These are phyloP conservation scores for Eupithecia exiguata DNA, from an alignment of 2,888 invertebrate species.

Conservation along the genomic window DNA sequence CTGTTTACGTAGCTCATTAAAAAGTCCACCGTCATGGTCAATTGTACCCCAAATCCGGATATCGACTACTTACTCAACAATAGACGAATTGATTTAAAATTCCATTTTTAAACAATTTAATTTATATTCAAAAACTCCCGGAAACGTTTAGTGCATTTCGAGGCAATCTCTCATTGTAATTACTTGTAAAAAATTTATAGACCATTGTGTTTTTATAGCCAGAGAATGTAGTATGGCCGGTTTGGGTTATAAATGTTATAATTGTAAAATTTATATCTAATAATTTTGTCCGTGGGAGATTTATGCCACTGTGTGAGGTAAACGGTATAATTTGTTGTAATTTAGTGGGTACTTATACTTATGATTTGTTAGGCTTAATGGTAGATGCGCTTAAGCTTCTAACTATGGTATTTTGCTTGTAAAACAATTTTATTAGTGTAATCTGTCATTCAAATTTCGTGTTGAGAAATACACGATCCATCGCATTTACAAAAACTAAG, in stretches of 20 bases:
- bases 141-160: slow-evolving; percentile 67
- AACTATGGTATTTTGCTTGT: slow-evolving; percentile 24
- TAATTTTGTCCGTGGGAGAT: slow-evolving; percentile 63
- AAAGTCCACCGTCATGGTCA: slow-evolving; percentile 8
- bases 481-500: not conserved
- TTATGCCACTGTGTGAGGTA: slow-evolving; percentile 52
- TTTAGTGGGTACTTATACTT: slow-evolving; percentile 33
- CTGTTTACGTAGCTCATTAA: not conserved
- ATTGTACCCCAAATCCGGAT: slow-evolving; percentile 31
- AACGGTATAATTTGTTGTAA: slow-evolving; percentile 53
- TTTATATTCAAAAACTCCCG: slow-evolving; percentile 66
- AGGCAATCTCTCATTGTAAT: slow-evolving; percentile 76
- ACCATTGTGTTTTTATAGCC: slow-evolving; percentile 72
- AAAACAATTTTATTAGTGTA: slow-evolving; percentile 36
- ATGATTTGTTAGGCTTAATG: slow-evolving; percentile 29
- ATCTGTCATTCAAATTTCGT: slow-evolving; percentile 17
- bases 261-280: slow-evolving; percentile 70
- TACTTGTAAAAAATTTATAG: slow-evolving; percentile 78
- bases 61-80: slow-evolving; percentile 46
- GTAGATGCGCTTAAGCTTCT: slow-evolving; percentile 13
- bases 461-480: not conserved
- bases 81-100: slow-evolving; percentile 60
- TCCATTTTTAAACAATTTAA: slow-evolving; percentile 58
- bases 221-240: slow-evolving; percentile 46
- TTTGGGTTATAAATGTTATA: slow-evolving; percentile 50